Base-by-base conservation (phyloP, 2,797 vertebrate genomes). In the Hybognathus amarus region DNA sequence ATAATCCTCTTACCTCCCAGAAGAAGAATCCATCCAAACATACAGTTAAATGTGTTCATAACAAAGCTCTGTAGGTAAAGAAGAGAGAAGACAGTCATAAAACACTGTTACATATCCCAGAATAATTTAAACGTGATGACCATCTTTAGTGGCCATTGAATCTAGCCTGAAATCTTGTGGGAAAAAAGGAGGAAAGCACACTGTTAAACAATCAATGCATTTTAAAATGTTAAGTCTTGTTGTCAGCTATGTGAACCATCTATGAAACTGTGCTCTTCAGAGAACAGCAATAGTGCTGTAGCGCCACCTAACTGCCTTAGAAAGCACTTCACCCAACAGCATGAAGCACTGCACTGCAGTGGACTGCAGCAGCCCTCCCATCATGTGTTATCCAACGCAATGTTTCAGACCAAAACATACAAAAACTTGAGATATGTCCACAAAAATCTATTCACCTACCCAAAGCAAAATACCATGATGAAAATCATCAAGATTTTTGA, bases 1-100 rank as follows among this genome's bases (percentile, higher is more conserved):
- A 79, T 56, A 11, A 71, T 50, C 12, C 9, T 79, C 84, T 73
- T 89, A 89, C 87, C 87, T 75, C 77, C 77, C 12, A 86, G 27
- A 56, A 59, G 22, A 50, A 83, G 42, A 74, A 70, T 84, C 87
- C 76, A 87, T n/a, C 75, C 9, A 40, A 80, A 69, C 42, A 86
- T 33, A 45, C 18, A 61, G 24, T 56, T 70, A 30, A 27, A 20
- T 36, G 13, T 45, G 9, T 77, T 83, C 59, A 71, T 54, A 77
- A 18, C 68, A 47, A 67, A 50, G 20, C 38, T 69, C 79, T 88
- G 12, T 42, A 80, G 18, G 40, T 27, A 45, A n/a, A 56, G 24
- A 45, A 1, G 2, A 74, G 18, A 77, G n/a, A 42, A 1, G 7
- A 47, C 10, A 70, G 11, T 15, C 27, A 56, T 30, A 40, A 70